Evolutionary conservation across 1,140 invertebrate species (phyloP), one percentile per base, ranked within the genome.

Genomic region (Lepidurus arcticus): DNA sequence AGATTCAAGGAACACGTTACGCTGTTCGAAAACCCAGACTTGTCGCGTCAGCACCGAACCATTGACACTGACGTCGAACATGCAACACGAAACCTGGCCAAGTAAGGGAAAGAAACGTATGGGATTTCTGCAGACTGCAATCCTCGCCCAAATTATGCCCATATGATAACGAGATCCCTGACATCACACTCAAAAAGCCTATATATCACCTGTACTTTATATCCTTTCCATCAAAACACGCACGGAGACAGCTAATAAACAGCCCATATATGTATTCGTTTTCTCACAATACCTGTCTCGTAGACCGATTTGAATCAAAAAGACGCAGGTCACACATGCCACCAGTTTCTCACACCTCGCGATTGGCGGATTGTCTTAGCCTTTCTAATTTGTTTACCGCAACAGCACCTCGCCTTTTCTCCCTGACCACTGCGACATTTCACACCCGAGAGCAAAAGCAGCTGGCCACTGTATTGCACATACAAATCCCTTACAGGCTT

Each of bases 321-420:
- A 34, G 34, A 34, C 34, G 34, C 34, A 34, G 34, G 53, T 65
- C 53, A 65, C 53, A 65, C 53, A 65, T 65, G 53, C 9, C 16
- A 65, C 53, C 53, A 16, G 53, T 65, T 65, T 65, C 53, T 65
- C 53, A 65, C 53, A 65, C 53, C 53, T 65, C 13, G 53, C 16
- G 53, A 21, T 8, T 65, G 53, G 53, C 16, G 16, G 53, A 65
- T 65, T 65, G 53, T 65, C 53, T 21, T 21, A 13, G 21, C n/a
- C 53, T 65, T 65, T 65, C 53, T 65, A 65, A 65, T 65, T 65
- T 65, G 53, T 65, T 65, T 65, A 65, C 53, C 53, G 53, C 53
- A 65, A 13, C 53, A 65, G 21, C 53, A 8, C 53, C 53, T 65
- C 53, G 53, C 53, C 21, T 65, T 65, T 65, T 34, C 2, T 21